These are phyloP conservation scores for Ceratosolen solmsi DNA, from an alignment of 1,140 invertebrate genomes.

Conservation along the genomic window DNA sequence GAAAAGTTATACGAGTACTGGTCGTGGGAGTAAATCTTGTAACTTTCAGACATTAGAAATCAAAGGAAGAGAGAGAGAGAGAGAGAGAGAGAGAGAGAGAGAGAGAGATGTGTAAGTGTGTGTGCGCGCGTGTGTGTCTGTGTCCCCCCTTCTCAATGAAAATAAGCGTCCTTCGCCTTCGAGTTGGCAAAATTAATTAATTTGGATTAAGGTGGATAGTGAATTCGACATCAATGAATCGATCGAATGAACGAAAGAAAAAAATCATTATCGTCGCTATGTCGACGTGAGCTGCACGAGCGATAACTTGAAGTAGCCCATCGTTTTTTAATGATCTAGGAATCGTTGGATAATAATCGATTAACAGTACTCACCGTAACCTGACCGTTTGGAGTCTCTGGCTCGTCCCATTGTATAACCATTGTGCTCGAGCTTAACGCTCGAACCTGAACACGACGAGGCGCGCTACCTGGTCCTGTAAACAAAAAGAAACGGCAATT, in stretches of 20 bases:
- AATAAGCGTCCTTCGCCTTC: too few species aligned
- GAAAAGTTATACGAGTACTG: background rate
- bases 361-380: conserved; percentile 84
- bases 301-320: too few species aligned
- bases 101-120: too few species aligned
- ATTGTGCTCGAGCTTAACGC: conserved; percentile 95
- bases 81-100: too few species aligned
- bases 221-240: too few species aligned
- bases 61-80: background rate
- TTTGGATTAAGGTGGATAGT: too few species aligned
- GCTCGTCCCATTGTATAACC: conserved; percentile 97
- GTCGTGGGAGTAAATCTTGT: background rate
- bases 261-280: too few species aligned
- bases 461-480: conserved; percentile 94
- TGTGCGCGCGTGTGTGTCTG: too few species aligned
- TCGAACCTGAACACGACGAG: conserved; percentile 92
- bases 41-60: background rate
- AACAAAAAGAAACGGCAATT: conserved; percentile 50
- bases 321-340: background rate
- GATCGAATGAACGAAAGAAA: too few species aligned
- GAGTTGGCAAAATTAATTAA: too few species aligned
- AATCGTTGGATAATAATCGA: background rate
- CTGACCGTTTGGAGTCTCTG: conserved; percentile 96
- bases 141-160: too few species aligned
- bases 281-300: too few species aligned